These are phyloP conservation scores for Clavelina lepadiformis DNA, from an alignment of 23 tunicate genomes.

Conservation along the genomic window DNA sequence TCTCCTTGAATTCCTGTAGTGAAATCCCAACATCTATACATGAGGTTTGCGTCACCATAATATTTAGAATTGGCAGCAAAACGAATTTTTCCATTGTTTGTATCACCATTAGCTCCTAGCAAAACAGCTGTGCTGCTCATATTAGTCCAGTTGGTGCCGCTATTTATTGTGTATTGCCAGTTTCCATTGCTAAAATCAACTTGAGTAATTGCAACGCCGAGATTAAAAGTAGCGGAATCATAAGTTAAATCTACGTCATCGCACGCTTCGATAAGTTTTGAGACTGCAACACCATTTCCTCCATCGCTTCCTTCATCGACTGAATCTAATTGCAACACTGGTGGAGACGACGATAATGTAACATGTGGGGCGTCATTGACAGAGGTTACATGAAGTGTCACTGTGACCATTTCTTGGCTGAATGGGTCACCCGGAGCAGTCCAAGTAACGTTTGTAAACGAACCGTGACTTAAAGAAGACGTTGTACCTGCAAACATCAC, in stretches of 20 bases:
- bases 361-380: slow-evolving; percentile 46
- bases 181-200: slow-evolving; percentile 8
- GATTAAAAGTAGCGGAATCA: slow-evolving; percentile 9
- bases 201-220: slow-evolving; percentile 27
- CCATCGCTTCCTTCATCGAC: slow-evolving; percentile 15
- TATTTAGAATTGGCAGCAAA: slow-evolving; percentile 21
- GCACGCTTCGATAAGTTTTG: slow-evolving; percentile 16
- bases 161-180: slow-evolving; percentile 23
- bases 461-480: slow-evolving; percentile 16
- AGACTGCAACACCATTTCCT: slow-evolving; percentile 3
- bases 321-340: slow-evolving; percentile 1
- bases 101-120: slow-evolving; percentile 25
- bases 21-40: slow-evolving; percentile 41
- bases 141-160: slow-evolving; percentile 9
- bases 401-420: slow-evolving; percentile 24
- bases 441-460: slow-evolving; percentile 29
- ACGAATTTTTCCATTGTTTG: not conserved
- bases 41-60: slow-evolving; percentile 8
- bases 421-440: slow-evolving; percentile 24
- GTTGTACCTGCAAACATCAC: slow-evolving; percentile 6
- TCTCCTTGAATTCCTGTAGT: slow-evolving; percentile 19
- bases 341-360: not conserved
- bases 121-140: slow-evolving; percentile 5
- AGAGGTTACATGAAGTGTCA: slow-evolving; percentile 12
- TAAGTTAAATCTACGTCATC: slow-evolving; percentile 21